phyloP scores from a whole-genome alignment of 2,113 vertebrate species.

The Lophotis ruficrista region DNA sequence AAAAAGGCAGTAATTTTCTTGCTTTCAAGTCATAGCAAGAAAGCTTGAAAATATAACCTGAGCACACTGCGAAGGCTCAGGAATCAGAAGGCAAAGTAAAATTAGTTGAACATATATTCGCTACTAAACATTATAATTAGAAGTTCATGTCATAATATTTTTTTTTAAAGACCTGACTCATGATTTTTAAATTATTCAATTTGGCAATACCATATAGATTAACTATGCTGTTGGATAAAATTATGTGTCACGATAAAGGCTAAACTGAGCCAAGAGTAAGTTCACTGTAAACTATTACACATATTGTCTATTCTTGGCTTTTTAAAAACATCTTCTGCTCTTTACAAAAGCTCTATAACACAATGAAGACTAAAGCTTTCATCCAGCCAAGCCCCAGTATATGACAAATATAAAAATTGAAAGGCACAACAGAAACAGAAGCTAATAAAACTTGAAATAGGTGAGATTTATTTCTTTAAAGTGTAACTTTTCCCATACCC shows the following conservation, averaged over 20 bases:
- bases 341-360: background rate
- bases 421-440: slow-evolving; percentile 27
- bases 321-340: slow-evolving; percentile 3
- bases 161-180: slow-evolving; percentile 15
- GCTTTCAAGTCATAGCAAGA: background rate
- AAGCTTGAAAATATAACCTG: slow-evolving; percentile 3
- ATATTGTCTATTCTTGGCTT: slow-evolving; percentile 27
- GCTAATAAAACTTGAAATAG: slow-evolving; percentile 28
- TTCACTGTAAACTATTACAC: slow-evolving; percentile 23
- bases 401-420: slow-evolving; percentile 20
- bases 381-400: background rate
- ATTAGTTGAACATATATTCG: background rate
- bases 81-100: slow-evolving; percentile 10
- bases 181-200: background rate
- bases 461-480: slow-evolving; percentile 35
- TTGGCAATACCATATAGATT: slow-evolving; percentile 24
- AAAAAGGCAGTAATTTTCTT: slow-evolving; percentile 13
- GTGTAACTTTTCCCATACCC: slow-evolving; percentile 9
- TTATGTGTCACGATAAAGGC: background rate
- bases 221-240: slow-evolving; percentile 15
- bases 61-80: background rate
- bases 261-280: slow-evolving; percentile 40
- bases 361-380: slow-evolving; percentile 7
- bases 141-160: background rate
- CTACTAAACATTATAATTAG: background rate